These are phyloP conservation scores for Umimayanthus chanpuru DNA, from an alignment of 92 coral and sea anemone genomes.

Conservation along the genomic window DNA sequence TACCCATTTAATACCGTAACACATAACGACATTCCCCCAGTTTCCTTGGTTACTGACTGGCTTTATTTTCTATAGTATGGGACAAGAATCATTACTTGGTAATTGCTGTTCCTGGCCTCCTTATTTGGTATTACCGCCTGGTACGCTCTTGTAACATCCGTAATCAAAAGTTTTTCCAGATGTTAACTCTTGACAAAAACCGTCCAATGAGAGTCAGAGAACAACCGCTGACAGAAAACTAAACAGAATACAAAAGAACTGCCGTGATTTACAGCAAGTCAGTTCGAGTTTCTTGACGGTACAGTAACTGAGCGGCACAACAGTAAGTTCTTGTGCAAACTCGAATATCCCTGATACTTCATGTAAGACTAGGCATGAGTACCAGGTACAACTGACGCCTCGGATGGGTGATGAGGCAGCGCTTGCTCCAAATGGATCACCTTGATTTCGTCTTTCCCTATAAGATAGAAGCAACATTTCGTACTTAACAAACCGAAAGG, in stretches of 20 bases:
- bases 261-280: too few species aligned
- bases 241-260: too few species aligned
- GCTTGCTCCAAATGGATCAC: neutral
- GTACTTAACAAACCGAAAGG: neutral
- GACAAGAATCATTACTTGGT: too few species aligned
- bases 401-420: neutral
- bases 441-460: constrained; percentile 3
- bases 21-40: too few species aligned
- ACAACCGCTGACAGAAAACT: neutral
- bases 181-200: neutral
- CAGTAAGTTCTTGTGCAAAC: neutral
- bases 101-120: too few species aligned
- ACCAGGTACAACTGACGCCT: neutral
- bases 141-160: too few species aligned
- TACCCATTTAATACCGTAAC: too few species aligned
- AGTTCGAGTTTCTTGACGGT: too few species aligned
- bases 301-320: too few species aligned
- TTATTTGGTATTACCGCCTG: too few species aligned
- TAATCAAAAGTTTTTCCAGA: neutral
- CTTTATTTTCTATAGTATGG: too few species aligned
- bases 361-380: neutral
- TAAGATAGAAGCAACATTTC: neutral
- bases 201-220: neutral
- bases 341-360: neutral
- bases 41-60: too few species aligned